Evolutionary conservation across 2,888 invertebrate genomes (phyloP), one percentile per base, ranked within the genome.

Genomic region (Tuberolachnus salignus): DNA sequence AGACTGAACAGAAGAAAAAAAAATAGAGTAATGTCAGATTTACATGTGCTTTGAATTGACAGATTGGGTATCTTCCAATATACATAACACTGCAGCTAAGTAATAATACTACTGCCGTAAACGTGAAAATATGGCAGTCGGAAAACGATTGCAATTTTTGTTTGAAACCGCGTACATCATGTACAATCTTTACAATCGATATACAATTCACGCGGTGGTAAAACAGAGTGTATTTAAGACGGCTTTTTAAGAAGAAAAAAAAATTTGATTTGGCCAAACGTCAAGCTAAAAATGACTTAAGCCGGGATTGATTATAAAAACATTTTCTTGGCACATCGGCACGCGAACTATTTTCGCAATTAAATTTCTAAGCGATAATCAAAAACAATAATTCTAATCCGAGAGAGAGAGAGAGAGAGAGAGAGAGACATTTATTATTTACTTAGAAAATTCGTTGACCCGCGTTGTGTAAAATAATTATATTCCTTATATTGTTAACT

Each of bases 241-340:
- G 16, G 26, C 57, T 66, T 75, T 75, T n/a, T n/a, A n/a, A n/a
- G n/a, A n/a, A 67, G 42, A 74, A 67, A 57, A 67, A 51, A 73
- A 75, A 66, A 57, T 49, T 19, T 46, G 26, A 51, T 51, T 67
- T 75, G 75, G 75, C 75, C 55, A 67, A 75, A 75, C 57, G 44
- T 75, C 75, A 75, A 57, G 75, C 75, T 75, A 75, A 75, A 75
- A 75, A 67, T 75, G 75, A 75, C 74, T 64, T 74, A 74, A 55
- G 44, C 66, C 66, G 75, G n/a, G 66, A 75, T 75, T 57, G 75
- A 75, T 75, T 75, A 75, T 75, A 75, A 75, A 53, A 75, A 75
- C 75, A 75, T 75, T 67, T 75, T 75, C 75, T 75, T 75, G 75
- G 75, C 75, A 75, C 75, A 57, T 57, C 75, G 34, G 34, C 46